phyloP scores from a whole-genome alignment of 2,113 vertebrate genomes.

The Kobus ellipsiprymnus region DNA sequence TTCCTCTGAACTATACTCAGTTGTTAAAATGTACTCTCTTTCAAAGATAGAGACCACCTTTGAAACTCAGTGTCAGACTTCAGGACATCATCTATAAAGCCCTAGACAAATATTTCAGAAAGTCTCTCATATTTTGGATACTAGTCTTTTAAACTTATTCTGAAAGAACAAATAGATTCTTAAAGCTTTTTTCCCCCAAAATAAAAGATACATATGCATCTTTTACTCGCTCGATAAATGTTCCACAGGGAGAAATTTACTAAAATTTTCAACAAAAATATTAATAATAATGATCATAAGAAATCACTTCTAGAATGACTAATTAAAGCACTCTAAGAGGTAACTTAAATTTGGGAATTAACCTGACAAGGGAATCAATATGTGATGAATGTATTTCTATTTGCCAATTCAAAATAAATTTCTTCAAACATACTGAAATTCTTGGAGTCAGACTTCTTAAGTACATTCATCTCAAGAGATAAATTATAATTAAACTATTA shows the following conservation, averaged over 20 bases:
- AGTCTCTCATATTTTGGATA: background rate
- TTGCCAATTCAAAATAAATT: constrained; percentile 57
- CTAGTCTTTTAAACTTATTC: background rate
- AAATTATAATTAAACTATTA: constrained; percentile 51
- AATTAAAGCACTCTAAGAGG: constrained; percentile 37
- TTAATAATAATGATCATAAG: constrained; percentile 13
- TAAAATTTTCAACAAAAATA: constrained; percentile 11
- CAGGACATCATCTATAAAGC: background rate
- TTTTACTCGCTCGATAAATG: background rate
- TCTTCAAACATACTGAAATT: constrained; percentile 36
- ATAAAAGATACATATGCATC: background rate
- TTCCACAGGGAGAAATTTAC: background rate
- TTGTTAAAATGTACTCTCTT: background rate
- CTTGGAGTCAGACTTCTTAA: constrained; percentile 40
- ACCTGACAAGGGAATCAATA: constrained; percentile 51
- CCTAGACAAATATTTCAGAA: background rate
- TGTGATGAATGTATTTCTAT: constrained; percentile 45
- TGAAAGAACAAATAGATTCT: constrained; percentile 11
- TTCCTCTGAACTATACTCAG: background rate
- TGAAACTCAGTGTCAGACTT: background rate
- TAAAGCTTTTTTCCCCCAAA: background rate
- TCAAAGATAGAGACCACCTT: background rate
- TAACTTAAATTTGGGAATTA: constrained; percentile 41
- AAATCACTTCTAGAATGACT: constrained; percentile 38
- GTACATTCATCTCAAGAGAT: constrained; percentile 39